A percentile compares a stretch with the other conserved stretches of the same genome.
Evolutionary conservation across 2,113 vertebrate species (phyloP).

Genomic region (Micromys minutus): DNA sequence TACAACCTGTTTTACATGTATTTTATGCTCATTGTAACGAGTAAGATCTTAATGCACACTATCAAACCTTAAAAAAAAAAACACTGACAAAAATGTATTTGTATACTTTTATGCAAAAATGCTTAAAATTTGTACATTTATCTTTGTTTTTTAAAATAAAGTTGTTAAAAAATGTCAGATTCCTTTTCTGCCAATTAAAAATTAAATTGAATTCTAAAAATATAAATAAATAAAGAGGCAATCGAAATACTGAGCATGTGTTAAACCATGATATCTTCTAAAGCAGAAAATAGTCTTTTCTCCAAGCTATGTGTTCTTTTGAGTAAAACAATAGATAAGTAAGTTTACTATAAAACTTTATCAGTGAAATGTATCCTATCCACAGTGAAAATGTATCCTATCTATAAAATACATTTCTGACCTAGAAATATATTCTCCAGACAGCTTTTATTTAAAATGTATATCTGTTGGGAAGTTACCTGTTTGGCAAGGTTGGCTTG

Average conservation of each 20-base stretch:
- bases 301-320: background rate
- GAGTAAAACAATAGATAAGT: background rate
- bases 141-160: too few species aligned
- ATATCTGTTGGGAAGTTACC: background rate
- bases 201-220: too few species aligned
- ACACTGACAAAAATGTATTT: too few species aligned
- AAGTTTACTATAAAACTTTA: background rate
- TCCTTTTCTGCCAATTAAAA: too few species aligned
- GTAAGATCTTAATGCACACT: too few species aligned
- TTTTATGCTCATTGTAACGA: too few species aligned
- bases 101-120: too few species aligned
- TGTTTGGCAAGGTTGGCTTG: background rate
- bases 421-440: background rate
- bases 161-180: too few species aligned
- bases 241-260: background rate
- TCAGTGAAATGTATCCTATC: too few species aligned
- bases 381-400: background rate
- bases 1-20: too few species aligned
- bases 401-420: background rate
- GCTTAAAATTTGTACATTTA: too few species aligned
- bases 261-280: background rate
- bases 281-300: background rate
- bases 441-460: background rate
- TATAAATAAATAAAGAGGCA: background rate
- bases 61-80: too few species aligned